phyloP scores from a whole-genome alignment of 2,797 vertebrate species.

The Cossypha niveicapilla region DNA sequence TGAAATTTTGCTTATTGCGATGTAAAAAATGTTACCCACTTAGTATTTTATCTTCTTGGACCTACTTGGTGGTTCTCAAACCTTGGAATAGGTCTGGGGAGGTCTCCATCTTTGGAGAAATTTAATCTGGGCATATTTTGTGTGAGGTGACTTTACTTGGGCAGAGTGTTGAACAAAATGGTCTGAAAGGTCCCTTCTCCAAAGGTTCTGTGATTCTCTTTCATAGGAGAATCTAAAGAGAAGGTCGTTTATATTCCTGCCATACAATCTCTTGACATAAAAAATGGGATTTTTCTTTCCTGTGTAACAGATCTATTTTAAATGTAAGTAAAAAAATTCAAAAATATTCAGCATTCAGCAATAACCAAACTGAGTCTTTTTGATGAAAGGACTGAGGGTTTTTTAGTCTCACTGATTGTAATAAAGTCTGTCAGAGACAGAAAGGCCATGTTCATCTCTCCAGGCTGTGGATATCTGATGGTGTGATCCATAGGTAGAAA shows the following conservation, averaged over 20 bases:
- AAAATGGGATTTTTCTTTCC: not conserved
- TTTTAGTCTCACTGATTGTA: not conserved
- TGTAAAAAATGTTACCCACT: not conserved
- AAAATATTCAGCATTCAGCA: not conserved
- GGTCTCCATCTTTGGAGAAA: not conserved
- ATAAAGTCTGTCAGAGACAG: not conserved
- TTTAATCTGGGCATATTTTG: not conserved
- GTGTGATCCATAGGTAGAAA: not conserved
- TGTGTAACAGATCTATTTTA: not conserved
- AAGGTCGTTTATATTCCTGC: not conserved
- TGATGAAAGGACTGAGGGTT: not conserved
- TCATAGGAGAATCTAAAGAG: not conserved
- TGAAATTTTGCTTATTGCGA: not conserved
- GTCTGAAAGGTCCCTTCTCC: not conserved
- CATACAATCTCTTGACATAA: not conserved
- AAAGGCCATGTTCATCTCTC: not conserved
- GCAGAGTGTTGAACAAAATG: not conserved
- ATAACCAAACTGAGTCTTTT: not conserved
- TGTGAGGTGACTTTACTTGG: not conserved
- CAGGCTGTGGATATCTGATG: not conserved
- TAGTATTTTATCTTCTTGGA: not conserved
- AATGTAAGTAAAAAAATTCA: not conserved
- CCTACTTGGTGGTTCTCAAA: not conserved
- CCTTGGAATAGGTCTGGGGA: too few relatives aligned
- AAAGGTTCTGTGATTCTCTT: not conserved